Conservation (phyloP, 2,888 invertebrate genomes). For the Pteria penguin region DNA sequence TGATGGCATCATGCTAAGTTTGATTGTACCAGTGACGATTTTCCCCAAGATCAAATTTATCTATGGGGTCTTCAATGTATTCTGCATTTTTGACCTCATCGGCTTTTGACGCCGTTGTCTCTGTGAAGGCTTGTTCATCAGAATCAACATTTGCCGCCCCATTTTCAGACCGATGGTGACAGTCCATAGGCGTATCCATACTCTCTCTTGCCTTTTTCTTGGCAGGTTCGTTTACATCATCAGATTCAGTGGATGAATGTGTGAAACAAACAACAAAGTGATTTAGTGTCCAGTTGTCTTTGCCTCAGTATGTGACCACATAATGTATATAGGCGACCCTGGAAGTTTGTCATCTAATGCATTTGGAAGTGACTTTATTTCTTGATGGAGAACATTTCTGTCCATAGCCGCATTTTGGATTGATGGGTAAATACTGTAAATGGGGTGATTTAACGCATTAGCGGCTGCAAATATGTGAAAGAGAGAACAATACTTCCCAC, state of each 20-base stretch:
- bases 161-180: not conserved
- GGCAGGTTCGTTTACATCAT: not conserved
- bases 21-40: not conserved
- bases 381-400: conserved; percentile 14
- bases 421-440: conserved; percentile 16
- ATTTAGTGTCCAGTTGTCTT: conserved; percentile 7
- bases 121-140: not conserved
- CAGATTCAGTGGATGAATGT: conserved; percentile 10
- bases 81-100: not conserved
- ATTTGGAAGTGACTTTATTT: not conserved
- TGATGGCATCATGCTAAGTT: not conserved
- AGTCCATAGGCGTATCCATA: not conserved
- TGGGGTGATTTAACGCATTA: not conserved
- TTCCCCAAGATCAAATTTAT: not conserved
- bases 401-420: conserved; percentile 4
- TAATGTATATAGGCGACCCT: conserved; percentile 4
- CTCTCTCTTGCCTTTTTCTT: not conserved
- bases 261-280: conserved; percentile 12
- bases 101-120: not conserved
- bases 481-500: conserved; percentile 5
- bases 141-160: not conserved
- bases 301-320: conserved; percentile 17
- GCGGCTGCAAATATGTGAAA: conserved; percentile 10
- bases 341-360: not conserved
- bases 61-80: not conserved